Conservation (phyloP, 2,113 vertebrate species). For the Stictonetta naevosa region DNA sequence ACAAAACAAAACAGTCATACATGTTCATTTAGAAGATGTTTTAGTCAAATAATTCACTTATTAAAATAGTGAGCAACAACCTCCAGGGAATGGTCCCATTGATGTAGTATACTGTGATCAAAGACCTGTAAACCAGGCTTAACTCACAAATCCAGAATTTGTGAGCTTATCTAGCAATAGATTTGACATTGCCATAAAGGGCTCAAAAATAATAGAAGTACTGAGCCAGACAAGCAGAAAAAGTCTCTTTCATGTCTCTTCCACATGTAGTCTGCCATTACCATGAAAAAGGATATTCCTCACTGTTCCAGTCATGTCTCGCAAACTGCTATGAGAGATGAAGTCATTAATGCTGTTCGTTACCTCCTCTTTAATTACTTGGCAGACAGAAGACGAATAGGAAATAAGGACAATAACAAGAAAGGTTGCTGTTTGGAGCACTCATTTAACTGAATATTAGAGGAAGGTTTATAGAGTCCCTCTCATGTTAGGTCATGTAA, state of each 20-base stretch:
- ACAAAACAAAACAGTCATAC: background rate
- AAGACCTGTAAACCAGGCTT: background rate
- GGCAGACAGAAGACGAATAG: background rate
- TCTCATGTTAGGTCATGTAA: background rate
- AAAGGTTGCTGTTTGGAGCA: background rate
- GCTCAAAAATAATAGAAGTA: background rate
- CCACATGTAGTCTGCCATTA: background rate
- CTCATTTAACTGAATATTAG: background rate
- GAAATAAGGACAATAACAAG: background rate
- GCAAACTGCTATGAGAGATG: background rate
- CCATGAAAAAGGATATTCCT: background rate
- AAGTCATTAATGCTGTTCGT: background rate
- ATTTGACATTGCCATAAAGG: background rate
- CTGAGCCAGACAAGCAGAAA: background rate
- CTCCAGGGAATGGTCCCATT: background rate
- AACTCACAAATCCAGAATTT: background rate
- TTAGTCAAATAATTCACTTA: background rate
- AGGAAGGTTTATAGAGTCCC: background rate
- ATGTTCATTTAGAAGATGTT: background rate
- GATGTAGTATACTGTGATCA: background rate
- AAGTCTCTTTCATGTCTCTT: background rate
- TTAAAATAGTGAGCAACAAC: background rate
- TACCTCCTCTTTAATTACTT: background rate
- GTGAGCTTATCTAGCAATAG: background rate
- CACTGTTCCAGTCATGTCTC: background rate